Evolutionary conservation across 1,140 invertebrate species (phyloP).

Genomic region (Neodiprion virginianus): DNA sequence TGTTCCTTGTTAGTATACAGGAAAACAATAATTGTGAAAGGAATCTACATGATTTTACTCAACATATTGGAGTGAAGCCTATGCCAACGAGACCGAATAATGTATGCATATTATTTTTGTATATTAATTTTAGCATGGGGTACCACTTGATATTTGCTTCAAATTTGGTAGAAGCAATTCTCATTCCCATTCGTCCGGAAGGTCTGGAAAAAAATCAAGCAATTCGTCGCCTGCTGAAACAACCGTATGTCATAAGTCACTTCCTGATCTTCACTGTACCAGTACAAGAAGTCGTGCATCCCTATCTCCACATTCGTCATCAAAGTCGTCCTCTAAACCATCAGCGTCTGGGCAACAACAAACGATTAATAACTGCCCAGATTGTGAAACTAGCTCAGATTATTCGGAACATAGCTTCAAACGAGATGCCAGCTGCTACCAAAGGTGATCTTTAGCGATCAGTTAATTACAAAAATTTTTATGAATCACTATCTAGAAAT

Average conservation of each 20-base stretch:
- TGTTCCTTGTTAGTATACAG: too few species aligned
- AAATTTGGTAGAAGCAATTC: constrained; percentile 70
- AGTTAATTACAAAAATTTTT: background rate
- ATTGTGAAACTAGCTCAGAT: constrained; percentile 60
- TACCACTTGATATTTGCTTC: constrained; percentile 48
- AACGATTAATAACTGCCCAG: constrained; percentile 49
- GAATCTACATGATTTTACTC: too few species aligned
- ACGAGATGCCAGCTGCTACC: constrained; percentile 53
- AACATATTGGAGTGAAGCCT: too few species aligned
- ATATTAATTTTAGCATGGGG: constrained; percentile 36
- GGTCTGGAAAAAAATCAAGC: constrained; percentile 46
- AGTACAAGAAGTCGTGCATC: constrained; percentile 67
- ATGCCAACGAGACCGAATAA: background rate
- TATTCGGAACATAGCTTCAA: constrained; percentile 60
- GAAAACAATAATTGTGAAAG: too few species aligned
- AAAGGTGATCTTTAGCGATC: constrained; percentile 40
- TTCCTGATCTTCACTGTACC: constrained; percentile 78
- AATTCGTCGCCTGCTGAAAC: constrained; percentile 50
- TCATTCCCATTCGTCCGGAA: constrained; percentile 67
- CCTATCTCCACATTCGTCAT: constrained; percentile 56
- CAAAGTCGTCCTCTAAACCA: constrained; percentile 49
- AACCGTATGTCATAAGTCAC: constrained; percentile 77
- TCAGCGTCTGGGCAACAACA: constrained; percentile 39
- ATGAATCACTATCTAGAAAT: background rate
- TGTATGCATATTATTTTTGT: background rate